Percentiles rank a stretch among this genome's conserved stretches.
These are phyloP conservation scores for Syngnathus floridae DNA, from an alignment of 2,113 vertebrate genomes.

Conservation along the genomic window DNA sequence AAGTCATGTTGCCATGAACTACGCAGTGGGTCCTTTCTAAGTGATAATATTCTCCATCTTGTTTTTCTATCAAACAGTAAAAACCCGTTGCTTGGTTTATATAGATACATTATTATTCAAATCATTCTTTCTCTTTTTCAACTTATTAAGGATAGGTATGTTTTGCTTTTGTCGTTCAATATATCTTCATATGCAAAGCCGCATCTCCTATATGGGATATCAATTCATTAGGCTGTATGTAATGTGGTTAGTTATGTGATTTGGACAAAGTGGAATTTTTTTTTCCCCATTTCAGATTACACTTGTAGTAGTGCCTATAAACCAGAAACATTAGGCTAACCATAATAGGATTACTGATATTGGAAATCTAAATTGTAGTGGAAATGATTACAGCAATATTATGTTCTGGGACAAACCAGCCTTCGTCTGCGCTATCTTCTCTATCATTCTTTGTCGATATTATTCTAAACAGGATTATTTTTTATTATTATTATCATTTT, in stretches of 20 bases:
- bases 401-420: constrained; percentile 7
- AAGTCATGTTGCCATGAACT: too few species aligned
- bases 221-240: not conserved
- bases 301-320: not conserved
- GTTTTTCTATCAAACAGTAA: not conserved
- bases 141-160: not conserved
- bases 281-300: not conserved
- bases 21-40: too few species aligned
- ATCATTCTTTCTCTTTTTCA: not conserved
- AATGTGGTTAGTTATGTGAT: constrained; percentile 1
- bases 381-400: constrained; percentile 31
- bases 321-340: not conserved
- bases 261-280: not conserved
- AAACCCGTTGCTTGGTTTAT: not conserved
- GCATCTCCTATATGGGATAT: not conserved
- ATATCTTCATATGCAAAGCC: not conserved
- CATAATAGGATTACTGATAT: constrained; percentile 20
- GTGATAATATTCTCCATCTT: not conserved
- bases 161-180: not conserved
- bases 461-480: constrained; percentile 11
- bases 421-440: constrained; percentile 13
- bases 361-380: constrained; percentile 26
- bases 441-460: constrained; percentile 16
- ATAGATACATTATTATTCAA: not conserved
- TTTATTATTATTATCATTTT: constrained; percentile 26